phyloP scores from a whole-genome alignment of 2,113 vertebrate genomes.

The Scophthalmus maximus region DNA sequence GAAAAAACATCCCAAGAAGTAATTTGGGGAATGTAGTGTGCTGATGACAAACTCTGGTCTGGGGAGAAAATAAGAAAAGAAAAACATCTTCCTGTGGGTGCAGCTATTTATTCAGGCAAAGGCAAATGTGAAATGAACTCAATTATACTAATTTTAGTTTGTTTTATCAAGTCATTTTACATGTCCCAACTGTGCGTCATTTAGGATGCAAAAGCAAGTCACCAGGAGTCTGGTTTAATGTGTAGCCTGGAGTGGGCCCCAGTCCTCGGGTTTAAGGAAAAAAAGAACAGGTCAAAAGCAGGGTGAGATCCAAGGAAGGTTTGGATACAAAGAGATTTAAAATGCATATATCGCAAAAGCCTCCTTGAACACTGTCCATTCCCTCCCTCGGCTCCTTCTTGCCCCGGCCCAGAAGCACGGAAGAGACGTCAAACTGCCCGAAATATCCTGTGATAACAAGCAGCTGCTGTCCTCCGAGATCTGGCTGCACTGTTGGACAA shows the following conservation, averaged over 20 bases:
- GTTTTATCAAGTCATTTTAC: conserved; percentile 15
- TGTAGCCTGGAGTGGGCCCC: too few species aligned
- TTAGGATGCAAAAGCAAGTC: conserved; percentile 12
- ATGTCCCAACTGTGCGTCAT: not conserved
- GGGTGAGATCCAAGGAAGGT: conserved; percentile 1
- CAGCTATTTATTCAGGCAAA: conserved; percentile 8
- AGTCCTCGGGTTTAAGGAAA: not conserved
- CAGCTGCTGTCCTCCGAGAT: conserved; percentile 62
- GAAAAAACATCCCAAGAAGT: not conserved
- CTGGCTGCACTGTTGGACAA: conserved; percentile 41
- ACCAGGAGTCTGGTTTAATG: not conserved
- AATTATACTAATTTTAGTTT: conserved; percentile 22
- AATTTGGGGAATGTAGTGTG: not conserved
- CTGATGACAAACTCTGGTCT: conserved; percentile 4
- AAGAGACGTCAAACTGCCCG: conserved; percentile 62
- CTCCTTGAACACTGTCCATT: not conserved
- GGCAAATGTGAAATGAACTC: conserved; percentile 16
- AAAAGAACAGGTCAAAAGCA: conserved; percentile 12
- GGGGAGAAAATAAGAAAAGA: not conserved
- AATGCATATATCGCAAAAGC: conserved; percentile 54
- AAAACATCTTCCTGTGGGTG: conserved; percentile 10
- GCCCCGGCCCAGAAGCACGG: conserved; percentile 19
- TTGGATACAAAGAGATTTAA: conserved; percentile 36
- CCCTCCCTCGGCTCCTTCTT: conserved; percentile 22
- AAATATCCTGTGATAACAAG: conserved; percentile 73